Evolutionary conservation across 2,113 vertebrate species (phyloP).

Genomic region (Saguinus midas): DNA sequence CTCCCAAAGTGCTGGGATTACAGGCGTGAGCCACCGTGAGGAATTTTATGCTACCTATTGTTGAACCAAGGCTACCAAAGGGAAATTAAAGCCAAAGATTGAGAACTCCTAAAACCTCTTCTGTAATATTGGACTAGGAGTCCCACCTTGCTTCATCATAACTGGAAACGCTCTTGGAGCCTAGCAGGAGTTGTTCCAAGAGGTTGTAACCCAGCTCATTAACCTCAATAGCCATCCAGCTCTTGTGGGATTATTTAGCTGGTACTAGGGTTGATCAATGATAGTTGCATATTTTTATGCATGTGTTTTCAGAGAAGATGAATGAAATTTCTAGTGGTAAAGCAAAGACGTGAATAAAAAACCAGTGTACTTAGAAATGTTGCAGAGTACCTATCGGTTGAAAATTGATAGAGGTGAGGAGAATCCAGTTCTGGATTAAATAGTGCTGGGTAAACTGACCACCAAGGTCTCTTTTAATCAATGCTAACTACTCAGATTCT

Average conservation of each 20-base stretch:
- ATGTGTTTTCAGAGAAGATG: conserved; percentile 21
- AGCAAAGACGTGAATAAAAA: not conserved
- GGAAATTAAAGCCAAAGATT: not conserved
- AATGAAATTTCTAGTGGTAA: not conserved
- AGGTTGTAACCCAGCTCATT: not conserved
- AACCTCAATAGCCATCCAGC: not conserved
- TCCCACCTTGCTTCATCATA: not conserved
- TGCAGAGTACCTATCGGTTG: not conserved
- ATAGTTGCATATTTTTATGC: not conserved
- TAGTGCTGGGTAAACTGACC: not conserved
- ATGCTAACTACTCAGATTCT: not conserved
- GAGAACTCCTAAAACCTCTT: not conserved
- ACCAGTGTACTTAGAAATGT: not conserved
- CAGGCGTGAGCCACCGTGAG: not conserved
- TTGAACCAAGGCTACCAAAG: not conserved
- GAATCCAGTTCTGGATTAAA: not conserved
- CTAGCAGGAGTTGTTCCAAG: not conserved
- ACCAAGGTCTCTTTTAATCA: not conserved
- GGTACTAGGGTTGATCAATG: not conserved
- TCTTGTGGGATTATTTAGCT: not conserved
- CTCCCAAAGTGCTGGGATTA: no score
- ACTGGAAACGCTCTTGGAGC: not conserved
- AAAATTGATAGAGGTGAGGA: not conserved
- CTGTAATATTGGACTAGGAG: not conserved
- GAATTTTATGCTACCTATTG: not conserved